Base-by-base conservation (phyloP, 2,797 vertebrate genomes). In the Gadopsis bispinosus region DNA sequence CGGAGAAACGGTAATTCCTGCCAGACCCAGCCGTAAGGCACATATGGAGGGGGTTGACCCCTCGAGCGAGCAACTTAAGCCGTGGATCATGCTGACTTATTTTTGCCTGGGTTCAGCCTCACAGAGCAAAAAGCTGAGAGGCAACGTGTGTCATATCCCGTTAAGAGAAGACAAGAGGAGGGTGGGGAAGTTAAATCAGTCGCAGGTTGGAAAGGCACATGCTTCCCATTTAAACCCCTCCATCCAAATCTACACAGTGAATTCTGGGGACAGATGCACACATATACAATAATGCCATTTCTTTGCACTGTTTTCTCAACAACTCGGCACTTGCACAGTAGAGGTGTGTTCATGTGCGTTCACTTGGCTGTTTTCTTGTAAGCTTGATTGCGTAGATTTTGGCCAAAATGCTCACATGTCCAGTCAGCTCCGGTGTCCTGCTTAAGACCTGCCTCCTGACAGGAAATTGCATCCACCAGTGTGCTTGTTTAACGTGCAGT, bases 1-100 rank as follows among this genome's bases (percentile, higher is more conserved):
- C 45, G 94, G 95, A 81, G 96, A 97, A 87, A 96, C 86, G 88
- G 95, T 96, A 96, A 96, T 43, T 74, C 50, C 85, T 48, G 33
- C 76, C 73, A 43, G 20, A 91, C 84, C 5, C 11, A 43, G 9
- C 35, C 51, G 45, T 67, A 29, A 31, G 29, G 73, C 69, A 81
- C 78, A 75, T 82, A 79, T 83, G 80, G 45, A 61, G 66, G 29
- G 65, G 65, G 75, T 69, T 75, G 76, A 81, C 80, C 80, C 75
- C 47, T 62, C 0, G 2, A 66, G 72, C 9, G 2, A 33, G 51
- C 51, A 14, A 61, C 29, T n/a, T 77, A 58, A 89, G 69, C 67
- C 45, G 1, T 31, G 63, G 75, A 87, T 85, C 83, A 78, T 0
- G 16, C 63, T 69, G 82, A 84, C 73, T 86, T 82, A n/a, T 39